Evolutionary conservation across 2,113 vertebrate species (phyloP).

Genomic region (Elaphurus davidianus): DNA sequence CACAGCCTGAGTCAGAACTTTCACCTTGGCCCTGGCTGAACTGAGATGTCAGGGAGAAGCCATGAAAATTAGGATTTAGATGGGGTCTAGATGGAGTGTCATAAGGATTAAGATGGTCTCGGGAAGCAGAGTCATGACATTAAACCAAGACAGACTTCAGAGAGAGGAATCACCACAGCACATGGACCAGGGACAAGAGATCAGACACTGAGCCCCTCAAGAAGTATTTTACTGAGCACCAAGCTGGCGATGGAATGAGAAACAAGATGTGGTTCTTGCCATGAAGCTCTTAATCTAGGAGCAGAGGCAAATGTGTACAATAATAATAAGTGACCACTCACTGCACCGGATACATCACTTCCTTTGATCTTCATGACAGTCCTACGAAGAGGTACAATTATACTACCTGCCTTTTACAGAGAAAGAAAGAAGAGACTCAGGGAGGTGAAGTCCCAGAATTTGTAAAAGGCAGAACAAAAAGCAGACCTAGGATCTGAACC

Average conservation of each 20-base stretch:
- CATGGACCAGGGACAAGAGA: neutral
- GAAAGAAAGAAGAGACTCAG: neutral
- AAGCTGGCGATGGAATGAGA: neutral
- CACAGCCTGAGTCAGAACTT: neutral
- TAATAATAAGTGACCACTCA: neutral
- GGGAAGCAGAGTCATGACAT: neutral
- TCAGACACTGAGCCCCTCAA: neutral
- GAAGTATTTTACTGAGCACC: neutral
- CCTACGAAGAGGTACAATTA: neutral
- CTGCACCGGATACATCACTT: rapidly evolving
- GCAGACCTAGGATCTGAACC: neutral
- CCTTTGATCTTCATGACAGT: neutral
- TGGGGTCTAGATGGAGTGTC: neutral
- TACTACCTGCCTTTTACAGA: neutral
- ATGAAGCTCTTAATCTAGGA: neutral
- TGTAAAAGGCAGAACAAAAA: neutral
- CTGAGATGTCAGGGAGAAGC: neutral
- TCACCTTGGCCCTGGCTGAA: neutral
- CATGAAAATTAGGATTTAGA: neutral
- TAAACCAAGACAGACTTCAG: neutral
- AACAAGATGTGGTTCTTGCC: neutral
- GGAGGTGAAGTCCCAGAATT: neutral
- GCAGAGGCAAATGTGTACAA: neutral
- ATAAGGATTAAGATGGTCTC: neutral
- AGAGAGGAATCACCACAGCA: neutral